Evolutionary conservation across 2,113 vertebrate species (phyloP), one percentile per base, ranked within the genome.

Genomic region (Burhinus oedicnemus): DNA sequence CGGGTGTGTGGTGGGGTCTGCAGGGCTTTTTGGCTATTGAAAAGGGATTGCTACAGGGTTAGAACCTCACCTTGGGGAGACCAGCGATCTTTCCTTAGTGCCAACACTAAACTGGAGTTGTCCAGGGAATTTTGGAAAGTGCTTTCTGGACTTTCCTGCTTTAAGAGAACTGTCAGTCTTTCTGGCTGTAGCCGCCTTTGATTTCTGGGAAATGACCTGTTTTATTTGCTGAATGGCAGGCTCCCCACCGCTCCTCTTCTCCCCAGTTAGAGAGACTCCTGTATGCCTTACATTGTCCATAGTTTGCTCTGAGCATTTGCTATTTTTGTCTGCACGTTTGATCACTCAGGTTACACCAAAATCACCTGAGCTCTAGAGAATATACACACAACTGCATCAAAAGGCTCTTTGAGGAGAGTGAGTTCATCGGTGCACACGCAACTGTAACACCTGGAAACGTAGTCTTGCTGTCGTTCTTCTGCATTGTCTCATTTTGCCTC

Each of bases 21-120:
- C 20, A 61, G 60, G 45, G 34, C 5, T 83, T 65, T 92, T 78
- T 71, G 55, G 11, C 38, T 71, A 3, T 57, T 83, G 64, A 45
- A 81, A 91, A 54, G 32, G 20, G 9, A 66, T 71, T 55, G 11
- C 36, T 84, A 5, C 29, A 44, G 20, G 20, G 9, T 74, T 93
- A 86, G 45, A 92, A 4, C 8, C 32, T 89, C 3, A 1, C 15
- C 36, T 17, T 64, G 51, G 18, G 8, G n/a, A 75, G 25, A 87
- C 5, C 2, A 3, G 26, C 0, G 0, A 14, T 64, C 64, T 78
- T 55, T 75, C 19, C 44, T 75, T 52, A 61, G 11, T 52, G 57
- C 26, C 47, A 84, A 27, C n/a, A 23, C 12, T 87, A 49, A 75
- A 58, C 17, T 54, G 32, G 19, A 79, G 9, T 6, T 79, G 38